Percentiles rank a stretch among this genome's conserved stretches.
These are phyloP conservation scores for Volucella inanis DNA, from an alignment of 2,888 invertebrate species.

Conservation along the genomic window DNA sequence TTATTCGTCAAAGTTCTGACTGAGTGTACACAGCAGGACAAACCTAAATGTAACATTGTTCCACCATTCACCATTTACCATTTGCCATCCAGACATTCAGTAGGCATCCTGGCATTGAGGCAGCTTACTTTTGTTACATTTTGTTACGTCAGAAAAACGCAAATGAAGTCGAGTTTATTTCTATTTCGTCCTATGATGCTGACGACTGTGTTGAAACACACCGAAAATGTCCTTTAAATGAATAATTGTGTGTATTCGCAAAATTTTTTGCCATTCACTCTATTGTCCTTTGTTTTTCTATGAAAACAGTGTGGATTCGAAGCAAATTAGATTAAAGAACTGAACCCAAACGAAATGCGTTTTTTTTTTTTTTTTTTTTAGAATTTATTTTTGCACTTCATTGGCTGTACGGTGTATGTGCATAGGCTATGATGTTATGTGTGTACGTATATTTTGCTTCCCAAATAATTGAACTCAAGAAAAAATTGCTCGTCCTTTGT, in stretches of 20 bases:
- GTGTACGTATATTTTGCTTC: background rate
- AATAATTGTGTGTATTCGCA: constrained; percentile 42
- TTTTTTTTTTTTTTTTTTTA: background rate
- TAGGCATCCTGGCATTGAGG: too few relatives aligned
- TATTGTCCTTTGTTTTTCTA: constrained; percentile 19
- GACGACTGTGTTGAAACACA: constrained; percentile 32
- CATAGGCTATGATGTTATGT: too few relatives aligned
- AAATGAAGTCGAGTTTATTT: constrained; percentile 21
- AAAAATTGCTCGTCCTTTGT: constrained; percentile 50
- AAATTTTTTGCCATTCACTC: constrained; percentile 2
- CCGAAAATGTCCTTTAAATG: constrained; percentile 58
- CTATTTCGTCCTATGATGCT: constrained; percentile 29
- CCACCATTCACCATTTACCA: constrained; percentile 20
- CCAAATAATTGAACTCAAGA: constrained; percentile 41
- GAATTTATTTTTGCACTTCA: constrained; percentile 12
- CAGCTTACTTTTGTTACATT: too few relatives aligned
- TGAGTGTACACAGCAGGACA: constrained; percentile 36
- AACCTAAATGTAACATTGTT: constrained; percentile 48
- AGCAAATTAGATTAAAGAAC: constrained; percentile 33
- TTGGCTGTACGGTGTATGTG: background rate
- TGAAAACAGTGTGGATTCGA: background rate
- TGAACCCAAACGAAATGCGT: background rate
- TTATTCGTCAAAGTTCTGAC: constrained; percentile 64
- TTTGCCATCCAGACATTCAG: constrained; percentile 4
- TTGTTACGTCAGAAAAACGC: too few relatives aligned